A percentile compares a stretch with the other conserved stretches of the same genome.
These are phyloP conservation scores for Recurvirostra avosetta DNA, from an alignment of 2,113 vertebrate species.

Conservation along the genomic window DNA sequence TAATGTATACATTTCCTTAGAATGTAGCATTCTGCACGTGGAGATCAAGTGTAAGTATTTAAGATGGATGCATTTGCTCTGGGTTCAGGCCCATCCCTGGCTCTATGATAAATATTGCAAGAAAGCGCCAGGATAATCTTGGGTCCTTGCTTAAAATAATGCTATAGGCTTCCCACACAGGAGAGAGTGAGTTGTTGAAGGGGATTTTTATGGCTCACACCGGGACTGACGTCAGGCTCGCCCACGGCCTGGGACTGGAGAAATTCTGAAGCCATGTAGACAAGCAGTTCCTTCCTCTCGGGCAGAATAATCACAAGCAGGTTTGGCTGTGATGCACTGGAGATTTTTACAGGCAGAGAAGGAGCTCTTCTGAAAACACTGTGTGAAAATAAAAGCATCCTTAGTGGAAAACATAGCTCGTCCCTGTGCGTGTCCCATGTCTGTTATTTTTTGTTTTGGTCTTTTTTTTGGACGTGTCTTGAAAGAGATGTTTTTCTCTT, in stretches of 20 bases:
- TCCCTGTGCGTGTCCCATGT: not conserved
- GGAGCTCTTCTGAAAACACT: not conserved
- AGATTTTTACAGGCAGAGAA: not conserved
- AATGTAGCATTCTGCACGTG: accelerated
- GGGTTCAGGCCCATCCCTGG: not conserved
- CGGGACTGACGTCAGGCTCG: not conserved
- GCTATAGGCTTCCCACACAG: not conserved
- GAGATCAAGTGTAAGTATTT: accelerated
- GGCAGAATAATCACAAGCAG: not conserved
- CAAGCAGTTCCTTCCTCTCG: not conserved
- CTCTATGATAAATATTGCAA: not conserved
- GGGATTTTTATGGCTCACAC: not conserved
- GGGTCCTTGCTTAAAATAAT: conserved; percentile 15
- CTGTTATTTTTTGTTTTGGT: not conserved
- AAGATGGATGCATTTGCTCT: not conserved
- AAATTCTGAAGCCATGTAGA: not conserved
- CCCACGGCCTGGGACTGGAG: not conserved
- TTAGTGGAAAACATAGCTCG: not conserved
- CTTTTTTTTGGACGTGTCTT: not conserved
- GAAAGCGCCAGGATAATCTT: not conserved
- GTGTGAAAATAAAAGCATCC: not conserved
- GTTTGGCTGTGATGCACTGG: not conserved
- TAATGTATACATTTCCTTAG: accelerated
- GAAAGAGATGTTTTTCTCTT: not conserved
- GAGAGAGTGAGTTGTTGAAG: not conserved